Evolutionary conservation across 2,113 vertebrate species (phyloP).

Genomic region (Sciurus niger): DNA sequence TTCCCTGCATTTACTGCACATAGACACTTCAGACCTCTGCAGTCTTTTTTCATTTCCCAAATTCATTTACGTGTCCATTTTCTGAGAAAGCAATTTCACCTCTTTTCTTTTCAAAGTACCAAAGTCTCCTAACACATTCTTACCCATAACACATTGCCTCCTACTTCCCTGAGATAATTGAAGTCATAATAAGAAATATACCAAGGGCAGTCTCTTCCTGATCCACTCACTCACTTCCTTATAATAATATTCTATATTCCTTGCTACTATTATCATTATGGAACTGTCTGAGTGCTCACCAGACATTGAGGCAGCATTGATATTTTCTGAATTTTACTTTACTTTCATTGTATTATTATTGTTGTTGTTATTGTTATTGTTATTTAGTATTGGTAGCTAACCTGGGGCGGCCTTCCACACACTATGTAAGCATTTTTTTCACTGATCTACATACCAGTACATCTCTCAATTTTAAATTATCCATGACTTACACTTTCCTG

Average conservation of each 20-base stretch:
- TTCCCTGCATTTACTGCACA: not conserved
- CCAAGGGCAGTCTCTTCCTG: not conserved
- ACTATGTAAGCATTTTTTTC: not conserved
- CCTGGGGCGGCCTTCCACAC: not conserved
- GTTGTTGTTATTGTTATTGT: not conserved
- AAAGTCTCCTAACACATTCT: not conserved
- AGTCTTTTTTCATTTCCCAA: not conserved
- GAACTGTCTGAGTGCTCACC: not conserved
- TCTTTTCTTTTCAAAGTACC: not conserved
- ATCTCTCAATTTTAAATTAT: not conserved
- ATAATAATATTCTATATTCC: no score
- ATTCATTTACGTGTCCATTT: not conserved
- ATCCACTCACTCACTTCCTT: not conserved
- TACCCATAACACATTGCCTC: not conserved
- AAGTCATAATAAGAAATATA: not conserved
- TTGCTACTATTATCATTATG: not conserved
- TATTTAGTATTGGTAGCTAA: not conserved
- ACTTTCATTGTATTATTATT: not conserved
- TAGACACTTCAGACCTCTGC: not conserved
- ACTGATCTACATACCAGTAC: not conserved
- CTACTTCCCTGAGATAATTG: not conserved
- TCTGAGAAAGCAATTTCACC: not conserved
- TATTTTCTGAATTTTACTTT: not conserved
- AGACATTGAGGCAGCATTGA: not conserved
- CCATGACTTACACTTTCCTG: no score